Conservation (phyloP, 2,113 vertebrate species). For the Albula goreensis region DNA sequence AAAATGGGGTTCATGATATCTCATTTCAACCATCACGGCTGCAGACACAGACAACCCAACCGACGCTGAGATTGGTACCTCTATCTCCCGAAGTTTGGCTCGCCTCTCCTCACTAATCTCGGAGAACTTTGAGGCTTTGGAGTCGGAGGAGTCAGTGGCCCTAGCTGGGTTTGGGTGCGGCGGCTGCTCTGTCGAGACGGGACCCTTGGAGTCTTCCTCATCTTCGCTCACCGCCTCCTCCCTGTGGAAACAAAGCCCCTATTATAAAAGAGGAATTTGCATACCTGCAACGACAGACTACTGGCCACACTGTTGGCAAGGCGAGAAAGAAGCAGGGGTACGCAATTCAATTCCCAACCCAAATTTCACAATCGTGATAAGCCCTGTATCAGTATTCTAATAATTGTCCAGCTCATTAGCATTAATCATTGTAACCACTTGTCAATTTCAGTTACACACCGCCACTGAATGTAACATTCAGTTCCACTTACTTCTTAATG, state of each 20-base stretch:
- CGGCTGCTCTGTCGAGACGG: slow-evolving; percentile 83
- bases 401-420: no score
- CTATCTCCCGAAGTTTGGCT: slow-evolving; percentile 93
- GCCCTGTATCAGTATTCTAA: no score
- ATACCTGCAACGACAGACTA: no score
- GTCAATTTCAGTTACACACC: background rate
- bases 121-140: slow-evolving; percentile 82
- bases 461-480: no score
- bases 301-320: no score
- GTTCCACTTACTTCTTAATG: slow-evolving; percentile 73
- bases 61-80: slow-evolving; percentile 67
- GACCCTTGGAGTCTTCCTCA: slow-evolving; percentile 84
- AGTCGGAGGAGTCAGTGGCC: slow-evolving; percentile 81
- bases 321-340: no score
- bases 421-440: no score
- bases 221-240: slow-evolving; percentile 77
- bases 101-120: slow-evolving; percentile 98
- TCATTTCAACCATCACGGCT: no score
- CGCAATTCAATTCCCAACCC: no score
- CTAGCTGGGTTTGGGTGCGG: slow-evolving; percentile 83
- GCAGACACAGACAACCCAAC: no score
- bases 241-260: slow-evolving; percentile 58
- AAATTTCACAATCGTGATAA: no score
- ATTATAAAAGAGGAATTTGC: background rate
- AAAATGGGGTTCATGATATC: no score